Percentiles rank a stretch among this genome's conserved stretches.
phyloP scores from a whole-genome alignment of 2,797 vertebrate species.

The Microctenopoma steveboyesi region DNA sequence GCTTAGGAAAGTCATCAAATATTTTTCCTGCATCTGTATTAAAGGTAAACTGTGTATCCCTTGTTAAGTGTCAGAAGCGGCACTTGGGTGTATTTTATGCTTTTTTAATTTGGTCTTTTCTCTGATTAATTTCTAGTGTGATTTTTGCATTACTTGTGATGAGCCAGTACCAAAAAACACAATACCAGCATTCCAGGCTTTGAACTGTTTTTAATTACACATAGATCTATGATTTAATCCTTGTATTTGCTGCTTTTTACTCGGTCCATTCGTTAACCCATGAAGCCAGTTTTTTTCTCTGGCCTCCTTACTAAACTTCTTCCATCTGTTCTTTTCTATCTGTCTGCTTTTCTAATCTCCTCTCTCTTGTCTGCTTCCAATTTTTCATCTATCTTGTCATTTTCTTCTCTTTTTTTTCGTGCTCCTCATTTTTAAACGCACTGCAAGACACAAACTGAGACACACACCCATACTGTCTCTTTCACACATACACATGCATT shows the following conservation, averaged over 20 bases:
- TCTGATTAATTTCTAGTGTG: background rate
- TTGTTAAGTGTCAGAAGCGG: background rate
- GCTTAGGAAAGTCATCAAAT: background rate
- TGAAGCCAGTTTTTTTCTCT: background rate
- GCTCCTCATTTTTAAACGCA: conserved; percentile 14
- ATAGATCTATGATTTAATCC: background rate
- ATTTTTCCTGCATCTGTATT: background rate
- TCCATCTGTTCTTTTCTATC: background rate
- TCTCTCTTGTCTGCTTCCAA: background rate
- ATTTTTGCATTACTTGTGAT: background rate
- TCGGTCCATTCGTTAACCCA: background rate
- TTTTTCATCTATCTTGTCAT: conserved; percentile 9
- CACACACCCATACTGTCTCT: background rate
- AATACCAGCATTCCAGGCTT: background rate
- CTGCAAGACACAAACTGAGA: conserved; percentile 8
- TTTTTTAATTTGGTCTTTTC: background rate
- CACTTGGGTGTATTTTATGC: background rate
- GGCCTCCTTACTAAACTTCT: background rate
- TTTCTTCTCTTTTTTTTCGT: conserved; percentile 4
- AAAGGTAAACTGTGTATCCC: background rate
- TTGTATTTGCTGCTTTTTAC: background rate
- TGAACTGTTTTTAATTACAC: background rate
- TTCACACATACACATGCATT: background rate
- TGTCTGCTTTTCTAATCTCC: background rate
- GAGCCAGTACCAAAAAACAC: background rate